Evolutionary conservation across 2,888 invertebrate genomes (phyloP).

Genomic region (Drosophila ustulata): DNA sequence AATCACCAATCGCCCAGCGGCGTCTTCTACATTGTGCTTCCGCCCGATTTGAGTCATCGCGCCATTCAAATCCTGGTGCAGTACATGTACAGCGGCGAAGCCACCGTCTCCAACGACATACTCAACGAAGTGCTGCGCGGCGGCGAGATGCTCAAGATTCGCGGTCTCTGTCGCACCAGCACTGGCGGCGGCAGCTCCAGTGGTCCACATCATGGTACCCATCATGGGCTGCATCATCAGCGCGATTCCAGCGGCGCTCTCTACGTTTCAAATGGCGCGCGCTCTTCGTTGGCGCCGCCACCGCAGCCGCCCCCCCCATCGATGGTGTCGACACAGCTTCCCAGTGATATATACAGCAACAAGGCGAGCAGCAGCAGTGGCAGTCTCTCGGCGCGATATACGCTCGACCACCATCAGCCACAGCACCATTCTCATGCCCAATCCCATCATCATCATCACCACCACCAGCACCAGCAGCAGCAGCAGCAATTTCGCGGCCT

Average conservation of each 20-base stretch:
- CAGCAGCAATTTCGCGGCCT: conserved; percentile 80
- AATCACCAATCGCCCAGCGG: conserved; percentile 82
- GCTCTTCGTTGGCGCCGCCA: conserved; percentile 57
- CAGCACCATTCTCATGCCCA: conserved; percentile 24
- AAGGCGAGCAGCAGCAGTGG: conserved; percentile 51
- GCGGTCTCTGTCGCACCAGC: conserved; percentile 90
- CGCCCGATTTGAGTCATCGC: conserved; percentile 92
- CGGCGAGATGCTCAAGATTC: conserved; percentile 92
- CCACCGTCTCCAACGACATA: conserved; percentile 94
- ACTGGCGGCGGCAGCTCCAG: conserved; percentile 34
- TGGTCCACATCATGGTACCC: conserved; percentile 54
- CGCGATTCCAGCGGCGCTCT: conserved; percentile 62
- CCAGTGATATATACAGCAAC: conserved; percentile 61
- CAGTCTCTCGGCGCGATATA: conserved; percentile 56
- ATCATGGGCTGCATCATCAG: conserved; percentile 45
- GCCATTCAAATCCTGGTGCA: conserved; percentile 93
- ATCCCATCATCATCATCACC: conserved; percentile 47
- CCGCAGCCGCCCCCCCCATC: conserved; percentile 46
- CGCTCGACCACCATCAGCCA: conserved; percentile 60
- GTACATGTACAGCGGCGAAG: conserved; percentile 93
- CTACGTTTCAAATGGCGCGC: conserved; percentile 70
- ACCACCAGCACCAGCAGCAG: conserved; percentile 59
- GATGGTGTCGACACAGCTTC: conserved; percentile 58
- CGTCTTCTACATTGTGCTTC: conserved; percentile 90
- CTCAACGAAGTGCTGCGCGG: conserved; percentile 92